Percentiles rank a stretch among this genome's conserved stretches.
Conservation (phyloP, 2,888 invertebrate genomes). For the Trachelus tabidus region DNA sequence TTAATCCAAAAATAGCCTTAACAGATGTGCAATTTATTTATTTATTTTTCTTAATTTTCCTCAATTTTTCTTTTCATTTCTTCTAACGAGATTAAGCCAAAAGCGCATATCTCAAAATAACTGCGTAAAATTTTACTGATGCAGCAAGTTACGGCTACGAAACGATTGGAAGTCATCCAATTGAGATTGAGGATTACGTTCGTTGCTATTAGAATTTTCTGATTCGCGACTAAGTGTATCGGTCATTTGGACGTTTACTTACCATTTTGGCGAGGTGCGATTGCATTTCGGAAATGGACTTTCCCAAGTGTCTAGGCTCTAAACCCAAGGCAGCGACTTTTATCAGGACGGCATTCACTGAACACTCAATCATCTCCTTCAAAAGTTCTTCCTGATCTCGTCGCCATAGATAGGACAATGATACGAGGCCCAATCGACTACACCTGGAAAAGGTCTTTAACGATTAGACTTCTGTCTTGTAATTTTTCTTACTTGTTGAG, state of each 20-base stretch:
- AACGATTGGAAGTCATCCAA: conserved; percentile 37
- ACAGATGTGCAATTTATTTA: not conserved
- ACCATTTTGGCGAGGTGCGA: conserved; percentile 88
- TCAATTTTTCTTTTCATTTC: conserved; percentile 20
- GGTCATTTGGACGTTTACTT: conserved; percentile 42
- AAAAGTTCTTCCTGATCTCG: conserved; percentile 93
- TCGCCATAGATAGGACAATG: conserved; percentile 96
- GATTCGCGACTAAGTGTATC: conserved; percentile 11
- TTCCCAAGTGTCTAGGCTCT: conserved; percentile 89
- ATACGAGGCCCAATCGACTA: conserved; percentile 86
- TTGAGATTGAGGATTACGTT: conserved; percentile 27
- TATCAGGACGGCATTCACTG: conserved; percentile 93
- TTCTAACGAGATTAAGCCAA: conserved; percentile 18
- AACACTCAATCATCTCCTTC: conserved; percentile 95
- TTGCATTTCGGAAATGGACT: conserved; percentile 85
- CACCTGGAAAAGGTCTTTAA: conserved; percentile 74
- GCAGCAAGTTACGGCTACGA: conserved; percentile 8
- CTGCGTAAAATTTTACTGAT: conserved; percentile 39
- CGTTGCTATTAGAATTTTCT: conserved; percentile 22
- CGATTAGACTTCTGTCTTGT: not conserved
- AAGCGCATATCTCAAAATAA: conserved; percentile 45
- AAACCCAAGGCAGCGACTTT: conserved; percentile 97
- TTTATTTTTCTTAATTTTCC: no score
- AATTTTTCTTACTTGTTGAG: not conserved
- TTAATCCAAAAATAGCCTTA: not conserved